Conservation (phyloP, 2,797 vertebrate species). For the Coregonus sp. region DNA sequence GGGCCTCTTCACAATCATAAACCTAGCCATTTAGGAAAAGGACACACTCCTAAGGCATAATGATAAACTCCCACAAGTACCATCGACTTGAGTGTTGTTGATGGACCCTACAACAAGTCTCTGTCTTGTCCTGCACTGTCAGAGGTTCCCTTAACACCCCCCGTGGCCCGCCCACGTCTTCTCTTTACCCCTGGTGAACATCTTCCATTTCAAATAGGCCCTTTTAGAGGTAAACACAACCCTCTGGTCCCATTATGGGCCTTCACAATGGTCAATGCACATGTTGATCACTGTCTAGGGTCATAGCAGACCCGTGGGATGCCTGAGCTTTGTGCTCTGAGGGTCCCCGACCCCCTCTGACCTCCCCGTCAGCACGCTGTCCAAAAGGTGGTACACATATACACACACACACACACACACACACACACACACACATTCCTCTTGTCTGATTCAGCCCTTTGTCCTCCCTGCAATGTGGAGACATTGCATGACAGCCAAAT, state of each 20-base stretch:
- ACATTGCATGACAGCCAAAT: constrained; percentile 67
- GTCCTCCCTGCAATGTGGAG: constrained; percentile 60
- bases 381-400: constrained; percentile 43
- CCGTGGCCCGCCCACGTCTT: background rate
- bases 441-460: constrained; percentile 51
- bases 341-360: constrained; percentile 9
- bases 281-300: no score
- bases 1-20: background rate
- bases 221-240: background rate
- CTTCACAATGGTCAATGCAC: constrained; percentile 20
- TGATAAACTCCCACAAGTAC: background rate
- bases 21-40: background rate
- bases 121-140: background rate
- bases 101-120: background rate
- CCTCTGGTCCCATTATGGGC: constrained; percentile 17
- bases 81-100: constrained; percentile 5
- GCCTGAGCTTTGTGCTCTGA: constrained; percentile 39
- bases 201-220: constrained; percentile 10
- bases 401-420: background rate
- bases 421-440: constrained; percentile 41
- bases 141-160: background rate
- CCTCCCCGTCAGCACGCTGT: constrained; percentile 49
- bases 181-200: background rate
- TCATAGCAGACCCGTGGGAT: constrained; percentile 26
- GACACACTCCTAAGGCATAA: background rate